These are phyloP conservation scores for Nixonia krombeini DNA, from an alignment of 1,140 invertebrate genomes.

Conservation along the genomic window DNA sequence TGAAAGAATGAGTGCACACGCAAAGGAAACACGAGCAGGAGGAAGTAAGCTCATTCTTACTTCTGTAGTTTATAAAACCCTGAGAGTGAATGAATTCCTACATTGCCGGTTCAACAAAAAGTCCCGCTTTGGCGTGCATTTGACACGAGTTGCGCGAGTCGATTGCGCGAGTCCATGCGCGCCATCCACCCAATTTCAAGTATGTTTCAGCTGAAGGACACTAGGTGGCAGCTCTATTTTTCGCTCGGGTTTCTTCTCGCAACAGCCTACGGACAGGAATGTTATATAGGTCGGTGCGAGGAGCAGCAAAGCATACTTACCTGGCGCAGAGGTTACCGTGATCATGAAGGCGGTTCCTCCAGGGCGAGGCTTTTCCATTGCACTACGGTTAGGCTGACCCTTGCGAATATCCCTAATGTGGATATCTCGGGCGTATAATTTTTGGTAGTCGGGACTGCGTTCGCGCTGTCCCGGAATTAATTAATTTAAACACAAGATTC, in stretches of 20 bases:
- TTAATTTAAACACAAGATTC: too few species aligned
- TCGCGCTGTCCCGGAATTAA: constrained; percentile 64
- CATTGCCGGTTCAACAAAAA: not conserved
- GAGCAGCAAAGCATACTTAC: constrained; percentile 72
- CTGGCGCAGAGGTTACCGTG: too few species aligned
- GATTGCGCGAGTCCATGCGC: constrained; percentile 9
- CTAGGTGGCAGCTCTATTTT: not conserved
- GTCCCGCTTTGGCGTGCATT: too few species aligned
- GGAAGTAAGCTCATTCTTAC: too few species aligned
- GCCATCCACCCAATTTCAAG: not conserved
- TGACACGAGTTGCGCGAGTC: not conserved
- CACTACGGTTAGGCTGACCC: too few species aligned
- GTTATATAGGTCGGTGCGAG: constrained; percentile 3
- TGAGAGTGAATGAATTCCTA: not conserved
- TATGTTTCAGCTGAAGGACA: not conserved
- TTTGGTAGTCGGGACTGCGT: too few species aligned
- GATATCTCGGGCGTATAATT: constrained; percentile 80
- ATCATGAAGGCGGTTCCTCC: too few species aligned
- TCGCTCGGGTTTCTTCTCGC: constrained; percentile 20
- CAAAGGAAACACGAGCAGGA: too few species aligned
- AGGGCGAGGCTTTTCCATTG: too few species aligned
- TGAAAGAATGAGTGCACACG: too few species aligned
- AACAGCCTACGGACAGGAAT: not conserved
- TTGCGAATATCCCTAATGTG: constrained; percentile 81
- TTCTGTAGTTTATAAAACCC: too few species aligned